Evolutionary conservation across 1,140 invertebrate genomes (phyloP).

Genomic region (Rhyzopertha dominica): DNA sequence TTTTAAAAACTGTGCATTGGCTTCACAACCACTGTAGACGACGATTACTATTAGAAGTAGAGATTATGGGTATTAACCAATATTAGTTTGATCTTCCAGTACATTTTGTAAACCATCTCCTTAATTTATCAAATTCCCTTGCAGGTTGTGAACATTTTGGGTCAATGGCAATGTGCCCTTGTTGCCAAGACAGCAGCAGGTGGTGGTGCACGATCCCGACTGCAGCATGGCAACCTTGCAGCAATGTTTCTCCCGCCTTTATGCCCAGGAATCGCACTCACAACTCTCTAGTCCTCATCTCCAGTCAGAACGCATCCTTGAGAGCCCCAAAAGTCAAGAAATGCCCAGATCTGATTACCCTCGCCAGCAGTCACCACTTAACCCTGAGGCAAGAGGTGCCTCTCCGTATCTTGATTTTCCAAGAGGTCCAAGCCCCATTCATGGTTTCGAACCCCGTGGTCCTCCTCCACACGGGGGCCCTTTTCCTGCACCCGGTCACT

Average conservation of each 20-base stretch:
- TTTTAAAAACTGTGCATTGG: too few species aligned
- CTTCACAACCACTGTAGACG: too few species aligned
- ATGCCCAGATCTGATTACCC: slow-evolving; percentile 18
- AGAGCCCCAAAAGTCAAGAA: slow-evolving; percentile 37
- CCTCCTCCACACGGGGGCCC: slow-evolving; percentile 41
- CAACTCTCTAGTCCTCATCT: slow-evolving; percentile 47
- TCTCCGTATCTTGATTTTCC: slow-evolving; percentile 43
- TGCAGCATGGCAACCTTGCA: slow-evolving; percentile 55
- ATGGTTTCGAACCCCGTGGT: too few species aligned
- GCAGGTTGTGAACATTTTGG: slow-evolving; percentile 60
- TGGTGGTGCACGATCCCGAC: slow-evolving; percentile 51
- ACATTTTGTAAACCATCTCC: too few species aligned
- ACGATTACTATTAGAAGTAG: too few species aligned
- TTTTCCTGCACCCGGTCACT: slow-evolving; percentile 48
- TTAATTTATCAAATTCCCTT: too few species aligned
- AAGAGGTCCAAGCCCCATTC: slow-evolving; percentile 47
- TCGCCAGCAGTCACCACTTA: slow-evolving; percentile 35
- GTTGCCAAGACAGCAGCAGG: slow-evolving; percentile 54
- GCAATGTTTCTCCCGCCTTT: slow-evolving; percentile 52
- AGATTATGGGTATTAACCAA: too few species aligned
- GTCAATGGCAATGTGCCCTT: slow-evolving; percentile 57
- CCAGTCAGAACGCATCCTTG: slow-evolving; percentile 24
- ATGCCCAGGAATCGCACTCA: slow-evolving; percentile 32
- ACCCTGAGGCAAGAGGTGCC: slow-evolving; percentile 37
- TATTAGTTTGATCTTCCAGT: too few species aligned